Evolutionary conservation across 1,140 invertebrate genomes (phyloP).

Genomic region (Plodia interpunctella): DNA sequence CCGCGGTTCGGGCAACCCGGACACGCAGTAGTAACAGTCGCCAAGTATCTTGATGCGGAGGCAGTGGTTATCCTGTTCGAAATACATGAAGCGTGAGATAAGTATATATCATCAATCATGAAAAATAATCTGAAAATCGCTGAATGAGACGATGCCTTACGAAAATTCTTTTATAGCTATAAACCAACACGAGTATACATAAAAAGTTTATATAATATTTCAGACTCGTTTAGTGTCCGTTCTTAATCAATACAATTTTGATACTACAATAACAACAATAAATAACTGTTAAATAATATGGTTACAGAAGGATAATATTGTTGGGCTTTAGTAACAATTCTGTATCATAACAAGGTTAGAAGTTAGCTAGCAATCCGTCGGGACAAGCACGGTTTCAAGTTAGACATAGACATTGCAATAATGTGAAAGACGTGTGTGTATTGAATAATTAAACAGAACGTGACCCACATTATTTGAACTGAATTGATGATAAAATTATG

Average conservation of each 20-base stretch:
- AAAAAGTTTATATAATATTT: too few relatives aligned
- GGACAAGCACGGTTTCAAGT: background rate
- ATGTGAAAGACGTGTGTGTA: background rate
- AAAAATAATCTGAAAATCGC: too few relatives aligned
- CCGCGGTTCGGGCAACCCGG: conserved; percentile 88
- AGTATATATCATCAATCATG: too few relatives aligned
- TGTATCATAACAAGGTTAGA: conserved; percentile 2
- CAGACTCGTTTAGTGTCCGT: too few relatives aligned
- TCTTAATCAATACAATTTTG: too few relatives aligned
- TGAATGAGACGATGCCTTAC: too few relatives aligned
- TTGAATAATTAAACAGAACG: conserved; percentile 10
- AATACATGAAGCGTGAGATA: too few relatives aligned
- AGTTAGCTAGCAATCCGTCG: background rate
- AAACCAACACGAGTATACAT: too few relatives aligned
- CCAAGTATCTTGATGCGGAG: conserved; percentile 92
- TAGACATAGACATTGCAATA: background rate
- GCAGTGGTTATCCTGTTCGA: conserved; percentile 88
- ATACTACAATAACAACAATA: background rate
- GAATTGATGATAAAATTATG: conserved; percentile 2
- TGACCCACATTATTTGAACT: background rate
- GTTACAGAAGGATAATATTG: too few relatives aligned
- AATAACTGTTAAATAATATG: too few relatives aligned
- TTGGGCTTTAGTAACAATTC: conserved; percentile 3
- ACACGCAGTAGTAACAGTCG: conserved; percentile 95
- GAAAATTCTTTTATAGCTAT: too few relatives aligned